Evolutionary conservation across 1,140 invertebrate genomes (phyloP).

Genomic region (Psilanteris sp.): DNA sequence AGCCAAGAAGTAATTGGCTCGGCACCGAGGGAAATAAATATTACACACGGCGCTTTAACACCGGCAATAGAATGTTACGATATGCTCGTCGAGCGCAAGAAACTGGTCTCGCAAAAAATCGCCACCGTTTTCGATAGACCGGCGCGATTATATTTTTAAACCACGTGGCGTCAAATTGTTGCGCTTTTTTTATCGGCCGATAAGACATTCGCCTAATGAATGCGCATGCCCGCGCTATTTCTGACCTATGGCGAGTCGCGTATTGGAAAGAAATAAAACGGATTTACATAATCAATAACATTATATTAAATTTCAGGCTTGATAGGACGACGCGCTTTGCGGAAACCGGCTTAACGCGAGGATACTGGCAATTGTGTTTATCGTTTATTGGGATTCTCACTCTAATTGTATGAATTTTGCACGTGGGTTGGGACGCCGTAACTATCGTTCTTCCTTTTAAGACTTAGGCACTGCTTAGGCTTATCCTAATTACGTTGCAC

Average conservation of each 20-base stretch:
- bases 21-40: slow-evolving; percentile 26
- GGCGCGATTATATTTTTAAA: no score
- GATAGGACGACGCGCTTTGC: not conserved
- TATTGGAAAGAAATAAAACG: slow-evolving; percentile 20
- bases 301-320: slow-evolving; percentile 13
- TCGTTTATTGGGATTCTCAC: slow-evolving; percentile 23
- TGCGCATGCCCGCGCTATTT: slow-evolving; percentile 17
- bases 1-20: slow-evolving; percentile 45
- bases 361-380: slow-evolving; percentile 16
- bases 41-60: not conserved
- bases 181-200: not conserved
- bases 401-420: slow-evolving; percentile 33
- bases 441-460: slow-evolving; percentile 2
- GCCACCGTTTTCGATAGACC: slow-evolving; percentile 5
- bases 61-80: slow-evolving; percentile 24
- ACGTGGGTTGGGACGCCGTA: not conserved
- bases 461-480: not conserved
- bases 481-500: not conserved
- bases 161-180: no score
- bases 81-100: not conserved
- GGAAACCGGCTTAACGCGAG: slow-evolving; percentile 18
- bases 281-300: slow-evolving; percentile 23
- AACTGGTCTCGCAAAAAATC: slow-evolving; percentile 25
- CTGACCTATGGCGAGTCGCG: slow-evolving; percentile 19
- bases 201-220: slow-evolving; percentile 23